A percentile compares a stretch with the other conserved stretches of the same genome.
These are phyloP conservation scores for Leptinotarsa rubiginosa DNA, from an alignment of 2,888 invertebrate species.

Conservation along the genomic window DNA sequence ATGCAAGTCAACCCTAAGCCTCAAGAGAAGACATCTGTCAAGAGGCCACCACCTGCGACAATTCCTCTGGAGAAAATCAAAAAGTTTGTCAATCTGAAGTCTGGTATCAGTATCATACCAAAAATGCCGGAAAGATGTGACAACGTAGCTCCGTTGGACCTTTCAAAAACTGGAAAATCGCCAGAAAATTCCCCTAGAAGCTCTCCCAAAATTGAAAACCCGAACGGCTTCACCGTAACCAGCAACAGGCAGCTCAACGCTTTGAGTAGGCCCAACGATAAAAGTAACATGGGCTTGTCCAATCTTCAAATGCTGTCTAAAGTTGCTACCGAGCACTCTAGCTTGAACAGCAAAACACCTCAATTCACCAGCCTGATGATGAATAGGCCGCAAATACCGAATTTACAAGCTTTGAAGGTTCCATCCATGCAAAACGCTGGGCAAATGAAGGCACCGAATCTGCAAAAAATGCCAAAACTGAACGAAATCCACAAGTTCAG, in stretches of 20 bases:
- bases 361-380: conserved; percentile 35
- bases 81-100: conserved; percentile 61
- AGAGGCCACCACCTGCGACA: conserved; percentile 69
- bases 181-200: conserved; percentile 56
- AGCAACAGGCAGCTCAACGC: conserved; percentile 47
- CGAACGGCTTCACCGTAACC: conserved; percentile 51
- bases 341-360: conserved; percentile 50
- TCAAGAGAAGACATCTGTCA: conserved; percentile 51
- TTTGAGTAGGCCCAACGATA: conserved; percentile 38
- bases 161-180: conserved; percentile 64
- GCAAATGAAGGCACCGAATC: conserved; percentile 50
- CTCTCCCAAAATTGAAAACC: conserved; percentile 55
- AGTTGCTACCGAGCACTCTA: conserved; percentile 62
- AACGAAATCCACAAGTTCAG: conserved; percentile 66
- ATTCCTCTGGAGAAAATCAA: conserved; percentile 69
- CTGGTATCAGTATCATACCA: conserved; percentile 60
- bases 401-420: conserved; percentile 59
- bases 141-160: conserved; percentile 69
- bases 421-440: conserved; percentile 47
- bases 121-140: conserved; percentile 64
- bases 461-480: conserved; percentile 64
- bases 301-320: conserved; percentile 71
- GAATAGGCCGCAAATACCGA: conserved; percentile 60
- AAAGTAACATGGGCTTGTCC: conserved; percentile 57
- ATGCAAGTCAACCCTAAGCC: conserved; percentile 40